Evolutionary conservation across 2,888 invertebrate species (phyloP), one percentile per base, ranked within the genome.

Genomic region (Sericinus montela): DNA sequence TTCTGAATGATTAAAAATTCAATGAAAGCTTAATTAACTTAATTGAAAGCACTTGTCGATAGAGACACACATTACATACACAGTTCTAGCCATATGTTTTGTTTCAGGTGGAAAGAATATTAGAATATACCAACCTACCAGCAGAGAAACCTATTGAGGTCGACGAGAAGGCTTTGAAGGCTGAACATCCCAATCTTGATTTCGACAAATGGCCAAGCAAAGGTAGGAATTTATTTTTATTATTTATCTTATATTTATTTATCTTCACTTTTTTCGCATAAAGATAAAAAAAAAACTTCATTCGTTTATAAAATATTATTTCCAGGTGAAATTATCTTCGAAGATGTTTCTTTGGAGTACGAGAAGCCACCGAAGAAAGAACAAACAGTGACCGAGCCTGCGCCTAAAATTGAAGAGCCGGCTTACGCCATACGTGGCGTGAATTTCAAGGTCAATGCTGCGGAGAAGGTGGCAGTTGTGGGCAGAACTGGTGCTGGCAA

Each of bases 401-500:
- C 32, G 9, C 32, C 13, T 4, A 90, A 89, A 39, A 89, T 10
- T 10, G 48, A 91, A 13, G 77, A 79, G 10, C 66, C 77, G 0
- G 43, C 59, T 0, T 75, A 62, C 52, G 87, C 87, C 0, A 83
- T 87, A 41, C 55, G 56, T 0, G 75, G 75, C 0, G 82, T 94
- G 3, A 91, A 80, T 60, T 92, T 94, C 58, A 64, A 65, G 10
- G 42, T 47, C 1, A 51, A 90, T 95, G 3, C 95, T 94, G 0
- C 93, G 95, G 14, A 55, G 15, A 93, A 93, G 28, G 49, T 50
- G 28, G 39, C 39, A 2, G 49, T 49, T 15, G 94, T 95, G 4
- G 96, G 96, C 0, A 76, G 96, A 43, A 96, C 96, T 0, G 96
- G 96, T 0, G 96, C 96, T 0, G 96, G 96, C 25, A 95, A 95